Evolutionary conservation across 2,888 invertebrate species (phyloP).

Genomic region (Lingula anatina): DNA sequence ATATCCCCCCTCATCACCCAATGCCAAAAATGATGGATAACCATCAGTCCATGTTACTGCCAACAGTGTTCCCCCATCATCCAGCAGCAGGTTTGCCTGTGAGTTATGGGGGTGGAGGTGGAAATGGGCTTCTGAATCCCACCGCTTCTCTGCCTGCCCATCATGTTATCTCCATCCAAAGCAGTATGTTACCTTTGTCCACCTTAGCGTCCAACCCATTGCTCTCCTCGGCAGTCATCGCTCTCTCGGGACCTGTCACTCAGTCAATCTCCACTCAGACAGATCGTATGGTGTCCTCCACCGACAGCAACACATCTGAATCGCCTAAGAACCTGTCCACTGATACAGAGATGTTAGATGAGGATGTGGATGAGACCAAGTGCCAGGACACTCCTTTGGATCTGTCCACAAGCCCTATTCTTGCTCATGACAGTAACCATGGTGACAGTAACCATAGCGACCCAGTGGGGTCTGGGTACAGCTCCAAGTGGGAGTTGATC

Average conservation of each 20-base stretch:
- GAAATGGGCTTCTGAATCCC: not conserved
- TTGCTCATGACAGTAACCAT: too few relatives aligned
- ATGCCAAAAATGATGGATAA: too few relatives aligned
- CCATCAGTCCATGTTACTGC: not conserved
- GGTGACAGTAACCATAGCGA: too few relatives aligned
- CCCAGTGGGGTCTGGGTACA: too few relatives aligned
- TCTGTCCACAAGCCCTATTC: slow-evolving; percentile 16
- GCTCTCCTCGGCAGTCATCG: slow-evolving; percentile 4
- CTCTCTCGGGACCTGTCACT: slow-evolving; percentile 1
- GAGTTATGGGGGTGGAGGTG: not conserved
- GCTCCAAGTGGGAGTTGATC: too few relatives aligned
- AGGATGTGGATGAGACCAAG: slow-evolving; percentile 7
- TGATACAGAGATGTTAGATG: not conserved
- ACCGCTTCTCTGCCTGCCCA: slow-evolving; percentile 1
- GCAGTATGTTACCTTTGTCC: slow-evolving; percentile 14
- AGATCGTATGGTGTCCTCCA: slow-evolving; percentile 2
- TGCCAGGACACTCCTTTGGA: slow-evolving; percentile 30
- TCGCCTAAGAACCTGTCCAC: not conserved
- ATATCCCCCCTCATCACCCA: not conserved
- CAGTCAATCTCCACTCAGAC: slow-evolving; percentile 15
- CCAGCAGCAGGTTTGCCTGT: not conserved
- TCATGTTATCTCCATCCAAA: slow-evolving; percentile 3
- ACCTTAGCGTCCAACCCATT: slow-evolving; percentile 20
- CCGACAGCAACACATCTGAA: not conserved
- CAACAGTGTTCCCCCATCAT: not conserved